A percentile compares a stretch with the other conserved stretches of the same genome.
phyloP scores from a whole-genome alignment of 1,140 invertebrate genomes.

The Eriocheir sinensis region DNA sequence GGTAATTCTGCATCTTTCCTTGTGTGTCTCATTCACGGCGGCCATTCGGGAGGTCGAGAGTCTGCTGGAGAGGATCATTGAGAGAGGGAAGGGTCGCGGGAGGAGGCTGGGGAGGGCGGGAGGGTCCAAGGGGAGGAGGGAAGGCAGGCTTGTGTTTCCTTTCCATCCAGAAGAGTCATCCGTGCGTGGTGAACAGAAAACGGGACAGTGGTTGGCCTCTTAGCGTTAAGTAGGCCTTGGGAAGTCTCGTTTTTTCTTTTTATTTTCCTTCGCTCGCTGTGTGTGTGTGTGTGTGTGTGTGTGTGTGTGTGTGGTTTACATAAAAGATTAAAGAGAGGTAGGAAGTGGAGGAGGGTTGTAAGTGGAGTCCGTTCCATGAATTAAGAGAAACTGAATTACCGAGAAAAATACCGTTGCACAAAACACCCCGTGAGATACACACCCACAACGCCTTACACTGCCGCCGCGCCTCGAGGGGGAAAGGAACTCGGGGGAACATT shows the following conservation, averaged over 20 bases:
- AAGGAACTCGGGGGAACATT: neutral
- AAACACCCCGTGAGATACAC: no score
- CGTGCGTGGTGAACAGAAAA: conserved; percentile 12
- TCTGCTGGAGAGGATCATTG: neutral
- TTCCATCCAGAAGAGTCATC: neutral
- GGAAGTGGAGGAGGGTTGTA: no score
- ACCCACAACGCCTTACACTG: no score
- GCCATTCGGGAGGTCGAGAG: neutral
- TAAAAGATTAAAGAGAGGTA: neutral
- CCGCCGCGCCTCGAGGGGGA: no score
- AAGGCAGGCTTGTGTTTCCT: neutral
- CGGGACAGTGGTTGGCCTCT: neutral
- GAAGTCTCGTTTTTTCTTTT: no score
- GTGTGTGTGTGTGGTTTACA: no score
- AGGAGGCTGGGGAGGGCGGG: neutral
- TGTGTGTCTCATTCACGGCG: neutral
- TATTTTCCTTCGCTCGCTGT: no score
- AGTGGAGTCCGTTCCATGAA: no score
- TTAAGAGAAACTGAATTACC: no score
- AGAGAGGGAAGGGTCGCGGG: neutral
- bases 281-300: no score
- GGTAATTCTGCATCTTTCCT: neutral
- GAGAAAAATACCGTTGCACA: no score
- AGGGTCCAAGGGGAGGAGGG: neutral
- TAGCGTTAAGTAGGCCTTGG: neutral